Base-by-base conservation (phyloP, 2,888 invertebrate genomes). In the Chydorus sphaericus region DNA sequence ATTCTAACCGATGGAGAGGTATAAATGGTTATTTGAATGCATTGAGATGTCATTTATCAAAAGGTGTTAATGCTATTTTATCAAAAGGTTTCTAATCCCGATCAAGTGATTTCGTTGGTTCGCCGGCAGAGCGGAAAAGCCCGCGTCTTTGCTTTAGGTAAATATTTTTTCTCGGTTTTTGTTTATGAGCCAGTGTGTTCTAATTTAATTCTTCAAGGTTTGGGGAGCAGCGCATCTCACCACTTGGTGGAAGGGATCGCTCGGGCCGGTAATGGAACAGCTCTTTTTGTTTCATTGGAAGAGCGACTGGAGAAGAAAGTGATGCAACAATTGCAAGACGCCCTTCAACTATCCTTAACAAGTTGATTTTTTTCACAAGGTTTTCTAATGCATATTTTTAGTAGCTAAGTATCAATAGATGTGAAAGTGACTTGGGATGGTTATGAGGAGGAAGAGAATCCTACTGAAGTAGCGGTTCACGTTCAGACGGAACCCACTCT, bases 1-100 rank as follows among this genome's bases (percentile, higher is more conserved):
- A 56, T 69, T 14, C 60, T 70, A 7, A 69, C 70, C 14, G 70
- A 70, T 61, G 70, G 70, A 26, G 65, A 65, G 52, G 66, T 67
- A 3, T n/a, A 5, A 44, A 10, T 33, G 14, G 8, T 49, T 18
- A 26, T 29, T 48, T 58, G 18, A 20, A 18, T 18, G 18, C n/a
- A 4, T 52, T 16, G 14, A n/a, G 14, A 14, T 52, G 4, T 20
- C 11, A 10, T 29, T 8, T 53, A 5, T 38, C 2, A 18, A 49
- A 14, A 26, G 18, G 3, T 29, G 14, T n/a, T n/a, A n/a, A n/a
- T n/a, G 8, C 20, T 16, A 16, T n/a, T 44, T 8, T n/a, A 44
- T n/a, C 8, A 44, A 44, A n/a, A 18, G 59, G 62, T 64, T 29
- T 60, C 58, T n/a, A 68, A 69, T 55, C 65, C 65, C 2, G 60